phyloP scores from a whole-genome alignment of 2,888 invertebrate genomes.

The Pammene aurita region DNA sequence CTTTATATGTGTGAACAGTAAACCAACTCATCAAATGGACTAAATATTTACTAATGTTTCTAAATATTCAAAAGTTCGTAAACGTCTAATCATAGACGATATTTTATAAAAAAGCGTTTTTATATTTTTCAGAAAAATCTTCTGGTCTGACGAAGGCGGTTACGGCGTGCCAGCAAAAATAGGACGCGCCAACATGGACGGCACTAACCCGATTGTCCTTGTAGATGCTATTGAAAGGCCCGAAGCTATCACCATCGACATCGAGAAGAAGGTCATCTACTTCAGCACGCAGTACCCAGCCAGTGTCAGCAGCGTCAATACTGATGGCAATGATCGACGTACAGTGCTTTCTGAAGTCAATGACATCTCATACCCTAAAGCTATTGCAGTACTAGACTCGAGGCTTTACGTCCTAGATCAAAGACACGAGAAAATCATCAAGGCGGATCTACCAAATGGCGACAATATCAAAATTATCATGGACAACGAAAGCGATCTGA shows the following conservation, averaged over 20 bases:
- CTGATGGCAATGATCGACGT: constrained; percentile 87
- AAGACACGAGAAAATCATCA: constrained; percentile 93
- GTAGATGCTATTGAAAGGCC: constrained; percentile 88
- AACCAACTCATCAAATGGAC: no score
- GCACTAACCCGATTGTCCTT: constrained; percentile 89
- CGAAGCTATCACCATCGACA: constrained; percentile 93
- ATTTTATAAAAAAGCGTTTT: no score
- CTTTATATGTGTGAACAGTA: no score
- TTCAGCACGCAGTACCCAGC: constrained; percentile 92
- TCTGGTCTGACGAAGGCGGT: constrained; percentile 98
- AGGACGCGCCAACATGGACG: constrained; percentile 96
- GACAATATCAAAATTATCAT: constrained; percentile 89
- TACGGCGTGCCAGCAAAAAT: constrained; percentile 94
- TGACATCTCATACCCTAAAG: constrained; percentile 90
- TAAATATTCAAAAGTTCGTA: no score
- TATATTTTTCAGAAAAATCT: constrained; percentile 86
- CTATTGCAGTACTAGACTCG: constrained; percentile 91
- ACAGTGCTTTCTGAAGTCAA: constrained; percentile 87
- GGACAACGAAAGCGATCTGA: constrained; percentile 94
- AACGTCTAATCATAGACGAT: no score
- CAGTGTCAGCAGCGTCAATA: constrained; percentile 87
- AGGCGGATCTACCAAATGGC: constrained; percentile 91
- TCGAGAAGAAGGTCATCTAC: constrained; percentile 92
- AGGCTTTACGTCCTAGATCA: constrained; percentile 94
- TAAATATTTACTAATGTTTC: not conserved